These are phyloP conservation scores for Oligia fasciuncula DNA, from an alignment of 2,888 invertebrate genomes.

Conservation along the genomic window DNA sequence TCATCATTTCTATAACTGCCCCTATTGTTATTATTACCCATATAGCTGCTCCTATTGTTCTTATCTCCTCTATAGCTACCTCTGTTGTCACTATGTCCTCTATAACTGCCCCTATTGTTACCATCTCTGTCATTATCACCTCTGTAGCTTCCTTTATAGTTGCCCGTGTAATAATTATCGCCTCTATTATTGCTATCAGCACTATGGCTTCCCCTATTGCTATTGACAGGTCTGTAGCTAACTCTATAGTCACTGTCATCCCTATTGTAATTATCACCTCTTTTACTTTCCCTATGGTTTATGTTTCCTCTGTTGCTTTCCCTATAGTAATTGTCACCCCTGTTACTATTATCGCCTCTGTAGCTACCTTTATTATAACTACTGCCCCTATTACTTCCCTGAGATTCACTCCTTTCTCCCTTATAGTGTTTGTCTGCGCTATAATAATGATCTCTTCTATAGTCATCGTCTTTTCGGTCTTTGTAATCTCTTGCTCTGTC, in stretches of 20 bases:
- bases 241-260: not conserved
- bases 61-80: not conserved
- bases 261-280: not conserved
- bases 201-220: not conserved
- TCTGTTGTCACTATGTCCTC: not conserved
- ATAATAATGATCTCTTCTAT: constrained; percentile 18
- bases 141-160: not conserved
- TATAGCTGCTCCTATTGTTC: not conserved
- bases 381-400: constrained; percentile 11
- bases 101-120: not conserved
- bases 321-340: not conserved
- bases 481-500: constrained; percentile 19
- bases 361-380: not conserved
- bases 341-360: not conserved
- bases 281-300: constrained; percentile 1
- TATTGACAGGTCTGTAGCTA: not conserved
- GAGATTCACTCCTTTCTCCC: constrained; percentile 1
- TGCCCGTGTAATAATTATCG: not conserved
- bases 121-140: not conserved
- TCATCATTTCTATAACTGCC: not conserved
- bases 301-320: not conserved
- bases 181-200: not conserved
- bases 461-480: constrained; percentile 12
- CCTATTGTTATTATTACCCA: not conserved
- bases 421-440: constrained; percentile 15